phyloP scores from a whole-genome alignment of 2,113 vertebrate species.

The Ictidomys tridecemlineatus region DNA sequence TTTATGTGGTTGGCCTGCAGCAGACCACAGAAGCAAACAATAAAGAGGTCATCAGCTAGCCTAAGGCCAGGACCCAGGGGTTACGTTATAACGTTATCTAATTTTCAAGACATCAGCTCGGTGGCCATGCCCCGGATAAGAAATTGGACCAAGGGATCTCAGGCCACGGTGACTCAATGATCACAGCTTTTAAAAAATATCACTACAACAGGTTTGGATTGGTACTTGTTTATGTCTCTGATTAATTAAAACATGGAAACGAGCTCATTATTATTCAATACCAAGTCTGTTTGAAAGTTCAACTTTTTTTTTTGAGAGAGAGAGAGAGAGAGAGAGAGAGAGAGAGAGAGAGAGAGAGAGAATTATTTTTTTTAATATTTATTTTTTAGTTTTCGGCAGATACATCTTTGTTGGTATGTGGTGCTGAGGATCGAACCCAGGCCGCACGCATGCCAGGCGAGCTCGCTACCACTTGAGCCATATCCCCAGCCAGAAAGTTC shows the following conservation, averaged over 20 bases:
- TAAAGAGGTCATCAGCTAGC: background rate
- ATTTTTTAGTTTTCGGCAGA: too few relatives aligned
- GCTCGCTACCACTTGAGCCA: too few relatives aligned
- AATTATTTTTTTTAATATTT: too few relatives aligned
- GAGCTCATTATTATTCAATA: background rate
- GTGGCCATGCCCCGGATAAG: background rate
- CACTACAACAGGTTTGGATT: background rate
- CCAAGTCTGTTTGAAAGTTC: conserved; percentile 34
- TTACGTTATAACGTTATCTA: background rate
- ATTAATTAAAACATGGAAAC: conserved; percentile 10
- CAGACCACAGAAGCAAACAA: background rate
- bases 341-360: too few relatives aligned
- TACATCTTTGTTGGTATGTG: too few relatives aligned
- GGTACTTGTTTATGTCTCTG: background rate
- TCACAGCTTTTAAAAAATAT: conserved; percentile 26
- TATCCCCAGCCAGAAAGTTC: background rate
- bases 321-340: too few relatives aligned
- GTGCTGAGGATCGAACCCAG: too few relatives aligned
- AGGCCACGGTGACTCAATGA: background rate
- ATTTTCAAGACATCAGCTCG: background rate
- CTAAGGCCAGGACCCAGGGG: accelerated
- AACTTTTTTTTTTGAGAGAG: background rate
- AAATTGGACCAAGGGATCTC: background rate
- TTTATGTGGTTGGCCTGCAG: background rate
- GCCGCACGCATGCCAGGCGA: too few relatives aligned